Evolutionary conservation across 2,797 vertebrate species (phyloP), one percentile per base, ranked within the genome.

Genomic region (Podargus strigoides): DNA sequence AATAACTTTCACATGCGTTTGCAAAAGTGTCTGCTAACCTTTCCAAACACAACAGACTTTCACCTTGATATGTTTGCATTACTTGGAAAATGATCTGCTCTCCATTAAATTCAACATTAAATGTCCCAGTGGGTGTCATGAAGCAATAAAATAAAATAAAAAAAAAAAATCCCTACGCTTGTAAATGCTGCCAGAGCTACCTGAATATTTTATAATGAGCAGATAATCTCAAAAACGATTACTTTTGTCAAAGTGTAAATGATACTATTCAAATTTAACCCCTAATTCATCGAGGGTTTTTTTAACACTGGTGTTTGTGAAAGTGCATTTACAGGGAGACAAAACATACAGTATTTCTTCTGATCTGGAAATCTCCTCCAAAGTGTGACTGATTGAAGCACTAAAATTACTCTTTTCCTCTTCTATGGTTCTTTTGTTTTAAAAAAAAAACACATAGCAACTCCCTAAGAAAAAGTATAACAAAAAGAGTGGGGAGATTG

Each of bases 21-120:
- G 46, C 37, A 60, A 85, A 90, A 93, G 44, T 77, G 82, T 90
- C 81, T 74, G 91, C 62, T 90, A 86, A 89, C 70, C 47, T 77
- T 95, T 87, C 47, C 68, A 64, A 68, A 68, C 80, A 96, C 21
- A 95, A 86, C 60, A 88, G 47, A 55, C 50, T 94, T 96, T 93
- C 90, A 92, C 84, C 41, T 85, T 70, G 52, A 94, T 95, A 39
- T 94, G 80, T 93, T 97, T 96, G 77, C 64, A 69, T 73, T 96
- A 79, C 85, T 94, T 90, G 62, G 94, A 89, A 97, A 95, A 96
- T 75, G 24, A 97, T 95, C 72, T 93, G 30, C 74, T 94, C 90
- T 77, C 64, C 59, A 95, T 94, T 96, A 96, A 95, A 94, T 94
- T 85, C 87, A 92, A 87, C 44, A 68, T 95, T 97, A 94, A 97